Percentiles rank a stretch among this genome's conserved stretches.
Evolutionary conservation across 2,113 vertebrate species (phyloP).

Genomic region (Bos taurus): DNA sequence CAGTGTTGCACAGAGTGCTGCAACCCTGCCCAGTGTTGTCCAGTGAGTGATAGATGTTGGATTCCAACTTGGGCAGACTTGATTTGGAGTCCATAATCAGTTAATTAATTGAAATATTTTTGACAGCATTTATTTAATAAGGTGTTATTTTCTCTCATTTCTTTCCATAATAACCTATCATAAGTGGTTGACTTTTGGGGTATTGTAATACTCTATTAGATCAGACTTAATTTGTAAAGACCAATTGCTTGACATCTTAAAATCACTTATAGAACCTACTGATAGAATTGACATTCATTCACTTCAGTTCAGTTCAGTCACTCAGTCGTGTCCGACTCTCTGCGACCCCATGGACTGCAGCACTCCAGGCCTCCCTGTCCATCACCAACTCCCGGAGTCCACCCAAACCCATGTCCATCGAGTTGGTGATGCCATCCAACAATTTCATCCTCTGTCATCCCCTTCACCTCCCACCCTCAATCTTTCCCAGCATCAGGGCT

Average conservation of each 20-base stretch:
- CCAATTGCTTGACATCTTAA: neutral
- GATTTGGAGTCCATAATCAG: neutral
- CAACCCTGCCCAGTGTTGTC: neutral
- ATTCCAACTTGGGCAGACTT: neutral
- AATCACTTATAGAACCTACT: neutral
- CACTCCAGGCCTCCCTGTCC: neutral
- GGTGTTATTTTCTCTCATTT: neutral
- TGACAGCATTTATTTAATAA: neutral
- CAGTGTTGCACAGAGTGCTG: neutral
- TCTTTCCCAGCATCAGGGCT: neutral
- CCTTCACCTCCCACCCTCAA: neutral
- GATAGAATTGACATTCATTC: neutral
- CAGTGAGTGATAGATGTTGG: neutral
- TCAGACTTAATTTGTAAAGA: neutral
- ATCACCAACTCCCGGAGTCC: neutral
- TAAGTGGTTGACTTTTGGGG: neutral
- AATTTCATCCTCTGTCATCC: rapidly evolving
- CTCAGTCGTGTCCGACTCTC: rapidly evolving
- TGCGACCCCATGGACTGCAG: rapidly evolving
- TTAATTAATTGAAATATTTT: neutral
- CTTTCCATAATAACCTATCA: neutral
- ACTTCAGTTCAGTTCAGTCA: neutral
- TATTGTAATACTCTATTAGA: neutral
- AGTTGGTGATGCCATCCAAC: neutral
- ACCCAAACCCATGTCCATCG: neutral